Base-by-base conservation (phyloP, 2,888 invertebrate species). In the Pardosa pseudoannulata region DNA sequence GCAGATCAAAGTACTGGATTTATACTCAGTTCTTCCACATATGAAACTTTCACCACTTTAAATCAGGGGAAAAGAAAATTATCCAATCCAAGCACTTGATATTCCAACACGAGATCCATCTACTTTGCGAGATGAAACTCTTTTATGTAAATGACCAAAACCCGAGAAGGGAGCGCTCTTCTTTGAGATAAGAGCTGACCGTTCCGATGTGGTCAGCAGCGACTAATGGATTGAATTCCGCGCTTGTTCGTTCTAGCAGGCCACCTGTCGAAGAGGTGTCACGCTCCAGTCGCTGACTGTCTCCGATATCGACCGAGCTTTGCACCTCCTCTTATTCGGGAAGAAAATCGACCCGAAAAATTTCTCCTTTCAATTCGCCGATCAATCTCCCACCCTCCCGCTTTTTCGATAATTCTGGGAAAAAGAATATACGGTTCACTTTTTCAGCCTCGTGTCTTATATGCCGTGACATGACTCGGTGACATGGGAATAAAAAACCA, bases 201-300 rank as follows among this genome's bases (percentile, higher is more conserved):
- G 56, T 23, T 23, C 56, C 56, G 9, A 46, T 46, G 46, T 19
- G 56, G 56, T 23, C 56, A 56, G 56, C 1, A 5, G 23, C 19
- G 19, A 16, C 19, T 23, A 56, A 56, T 6, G 23, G 56, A 56
- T 56, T 56, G 16, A 56, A 56, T 56, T 23, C 23, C 56, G 56
- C 56, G 56, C 56, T 19, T 3, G 23, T 5, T 23, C 6, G 23
- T 11, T 23, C 23, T 23, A 23, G 65, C 16, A 9, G 36, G 72
- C 78, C 83, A 78, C 78, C 83, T 78, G 78, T 78, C 82, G 82
- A 83, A 76, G 31, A n/a, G n/a, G 29, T 71, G 62, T 78, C 50
- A 56, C 27, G 70, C 64, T 36, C 73, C n/a, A 56, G 11, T 36
- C 65, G 39, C 32, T 19, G 46, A 73, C 75, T 70, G 75, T 81